Evolutionary conservation across 2,113 vertebrate genomes (phyloP).

Genomic region (Ceratotherium simum): DNA sequence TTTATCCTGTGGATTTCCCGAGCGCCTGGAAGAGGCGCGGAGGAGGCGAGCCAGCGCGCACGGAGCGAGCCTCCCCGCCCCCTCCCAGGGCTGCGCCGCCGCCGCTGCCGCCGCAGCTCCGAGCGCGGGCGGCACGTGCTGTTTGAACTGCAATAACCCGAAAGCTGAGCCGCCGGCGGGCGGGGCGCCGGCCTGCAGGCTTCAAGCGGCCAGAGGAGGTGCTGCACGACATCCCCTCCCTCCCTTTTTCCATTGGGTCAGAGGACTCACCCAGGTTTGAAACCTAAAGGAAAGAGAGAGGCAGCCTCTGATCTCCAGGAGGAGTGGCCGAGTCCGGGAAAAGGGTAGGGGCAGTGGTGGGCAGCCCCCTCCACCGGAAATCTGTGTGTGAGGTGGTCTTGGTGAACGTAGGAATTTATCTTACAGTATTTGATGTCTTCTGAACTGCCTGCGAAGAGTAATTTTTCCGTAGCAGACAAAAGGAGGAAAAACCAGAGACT

Average conservation of each 20-base stretch:
- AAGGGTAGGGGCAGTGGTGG: background rate
- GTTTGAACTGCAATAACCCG: slow-evolving; percentile 80
- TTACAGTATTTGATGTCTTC: background rate
- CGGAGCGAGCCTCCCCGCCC: slow-evolving; percentile 62
- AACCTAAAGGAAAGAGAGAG: slow-evolving; percentile 47
- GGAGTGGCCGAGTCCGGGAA: background rate
- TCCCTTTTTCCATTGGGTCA: slow-evolving; percentile 57
- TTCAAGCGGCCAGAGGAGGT: slow-evolving; percentile 62
- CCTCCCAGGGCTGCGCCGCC: slow-evolving; percentile 50
- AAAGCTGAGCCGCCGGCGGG: slow-evolving; percentile 58
- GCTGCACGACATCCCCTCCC: slow-evolving; percentile 33
- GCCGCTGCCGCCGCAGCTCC: background rate
- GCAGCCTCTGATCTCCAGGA: background rate
- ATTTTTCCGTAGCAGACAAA: slow-evolving; percentile 38
- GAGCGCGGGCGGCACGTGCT: slow-evolving; percentile 79
- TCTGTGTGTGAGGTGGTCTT: background rate
- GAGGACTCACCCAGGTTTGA: slow-evolving; percentile 45
- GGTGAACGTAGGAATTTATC: background rate
- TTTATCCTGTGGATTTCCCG: slow-evolving; percentile 80
- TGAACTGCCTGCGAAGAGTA: background rate
- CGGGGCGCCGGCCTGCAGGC: slow-evolving; percentile 34
- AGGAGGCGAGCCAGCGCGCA: slow-evolving; percentile 58
- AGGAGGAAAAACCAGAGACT: background rate
- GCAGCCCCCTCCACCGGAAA: background rate
- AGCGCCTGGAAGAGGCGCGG: slow-evolving; percentile 65